These are phyloP conservation scores for Chionomys nivalis DNA, from an alignment of 2,113 vertebrate species.

Conservation along the genomic window DNA sequence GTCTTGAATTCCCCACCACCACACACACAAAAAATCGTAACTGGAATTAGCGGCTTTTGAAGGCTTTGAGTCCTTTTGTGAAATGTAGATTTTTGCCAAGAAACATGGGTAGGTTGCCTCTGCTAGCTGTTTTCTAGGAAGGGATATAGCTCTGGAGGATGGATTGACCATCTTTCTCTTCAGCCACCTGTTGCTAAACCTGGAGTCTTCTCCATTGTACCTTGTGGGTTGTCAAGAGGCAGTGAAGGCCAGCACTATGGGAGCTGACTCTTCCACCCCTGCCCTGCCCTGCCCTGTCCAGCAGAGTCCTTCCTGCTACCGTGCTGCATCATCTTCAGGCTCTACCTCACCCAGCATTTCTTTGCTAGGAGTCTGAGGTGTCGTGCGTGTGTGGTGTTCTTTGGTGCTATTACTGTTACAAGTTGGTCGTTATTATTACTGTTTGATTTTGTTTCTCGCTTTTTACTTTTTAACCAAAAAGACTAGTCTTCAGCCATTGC, in stretches of 20 bases:
- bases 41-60: conserved; percentile 8
- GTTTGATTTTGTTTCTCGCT: background rate
- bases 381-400: background rate
- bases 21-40: background rate
- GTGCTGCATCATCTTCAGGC: background rate
- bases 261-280: background rate
- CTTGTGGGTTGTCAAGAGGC: background rate
- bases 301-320: background rate
- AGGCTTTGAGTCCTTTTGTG: background rate
- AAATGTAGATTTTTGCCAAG: background rate
- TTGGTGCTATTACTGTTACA: background rate
- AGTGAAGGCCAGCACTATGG: background rate
- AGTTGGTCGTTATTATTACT: background rate
- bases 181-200: background rate
- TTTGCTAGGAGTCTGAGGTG: conserved; percentile 2
- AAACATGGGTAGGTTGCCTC: background rate
- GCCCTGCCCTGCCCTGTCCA: background rate
- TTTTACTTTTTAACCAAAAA: conserved; percentile 29
- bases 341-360: background rate
- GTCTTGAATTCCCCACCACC: too few relatives aligned
- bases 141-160: background rate
- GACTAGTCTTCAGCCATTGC: background rate
- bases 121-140: conserved; percentile 9
- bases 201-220: background rate
- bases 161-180: background rate